Percentiles rank a stretch among this genome's conserved stretches.
These are phyloP conservation scores for Aspidiotus destructor DNA, from an alignment of 2,888 invertebrate species.

Conservation along the genomic window DNA sequence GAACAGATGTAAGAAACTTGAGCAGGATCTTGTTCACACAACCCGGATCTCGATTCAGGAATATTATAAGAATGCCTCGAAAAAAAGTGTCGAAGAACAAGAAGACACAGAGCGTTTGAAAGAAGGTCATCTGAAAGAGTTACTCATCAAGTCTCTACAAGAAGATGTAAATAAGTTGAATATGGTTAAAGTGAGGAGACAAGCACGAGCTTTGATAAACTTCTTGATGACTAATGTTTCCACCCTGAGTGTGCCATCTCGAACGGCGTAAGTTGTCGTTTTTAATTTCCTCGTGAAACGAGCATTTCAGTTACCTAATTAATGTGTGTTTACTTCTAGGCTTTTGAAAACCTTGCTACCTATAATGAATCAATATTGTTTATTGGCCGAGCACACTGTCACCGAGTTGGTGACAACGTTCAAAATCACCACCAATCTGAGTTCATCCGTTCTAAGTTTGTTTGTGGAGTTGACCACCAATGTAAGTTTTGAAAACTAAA, in stretches of 20 bases:
- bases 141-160: conserved; percentile 53
- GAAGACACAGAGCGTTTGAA: conserved; percentile 43
- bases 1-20: conserved; percentile 43
- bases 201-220: conserved; percentile 18
- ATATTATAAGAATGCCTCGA: conserved; percentile 44
- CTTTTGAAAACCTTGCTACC: conserved; percentile 51
- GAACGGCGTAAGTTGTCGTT: not conserved
- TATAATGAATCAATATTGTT: conserved; percentile 63
- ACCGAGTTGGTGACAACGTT: conserved; percentile 68
- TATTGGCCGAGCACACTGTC: conserved; percentile 68
- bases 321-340: conserved; percentile 39
- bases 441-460: conserved; percentile 68
- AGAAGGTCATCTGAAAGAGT: conserved; percentile 57
- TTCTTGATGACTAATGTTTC: not conserved
- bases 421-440: conserved; percentile 69
- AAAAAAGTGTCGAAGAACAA: conserved; percentile 40
- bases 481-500: conserved; percentile 42
- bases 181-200: conserved; percentile 43
- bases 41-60: conserved; percentile 52
- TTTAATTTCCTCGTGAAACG: not conserved
- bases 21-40: conserved; percentile 41
- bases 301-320: not conserved
- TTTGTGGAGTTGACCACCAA: conserved; percentile 73
- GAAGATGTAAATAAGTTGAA: conserved; percentile 53
- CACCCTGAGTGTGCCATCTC: not conserved